phyloP scores from a whole-genome alignment of 37 sponge, comb jelly and placozoan species.

The Ephydatia muelleri region DNA sequence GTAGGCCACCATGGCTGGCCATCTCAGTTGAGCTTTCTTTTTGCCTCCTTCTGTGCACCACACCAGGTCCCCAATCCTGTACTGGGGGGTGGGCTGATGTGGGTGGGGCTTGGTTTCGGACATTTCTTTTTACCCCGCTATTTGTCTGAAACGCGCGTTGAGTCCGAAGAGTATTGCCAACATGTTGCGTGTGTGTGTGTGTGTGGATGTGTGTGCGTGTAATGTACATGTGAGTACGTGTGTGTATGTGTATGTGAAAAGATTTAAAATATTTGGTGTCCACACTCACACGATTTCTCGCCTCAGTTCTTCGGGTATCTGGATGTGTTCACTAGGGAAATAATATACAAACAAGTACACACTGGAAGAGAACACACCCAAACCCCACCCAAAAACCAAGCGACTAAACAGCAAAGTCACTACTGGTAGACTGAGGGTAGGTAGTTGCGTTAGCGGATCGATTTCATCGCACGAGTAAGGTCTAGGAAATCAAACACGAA shows the following conservation, averaged over 20 bases:
- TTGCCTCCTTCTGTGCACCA: conserved; percentile 56
- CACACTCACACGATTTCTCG: no score
- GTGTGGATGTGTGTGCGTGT: background rate
- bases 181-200: background rate
- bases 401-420: no score
- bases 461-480: no score
- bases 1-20: conserved; percentile 82
- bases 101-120: background rate
- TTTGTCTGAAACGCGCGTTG: background rate
- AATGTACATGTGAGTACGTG: conserved; percentile 6
- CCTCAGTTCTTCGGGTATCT: background rate
- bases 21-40: conserved; percentile 42
- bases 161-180: conserved; percentile 4
- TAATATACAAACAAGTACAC: no score
- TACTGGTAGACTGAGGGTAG: no score
- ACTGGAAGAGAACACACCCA: no score
- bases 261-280: no score
- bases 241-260: background rate
- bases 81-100: conserved; percentile 4
- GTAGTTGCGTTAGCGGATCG: no score
- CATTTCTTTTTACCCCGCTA: background rate
- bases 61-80: conserved; percentile 65
- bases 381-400: no score
- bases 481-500: no score
- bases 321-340: no score